Evolutionary conservation across 2,797 vertebrate species (phyloP).

Genomic region (Pogonophryne albipinna): DNA sequence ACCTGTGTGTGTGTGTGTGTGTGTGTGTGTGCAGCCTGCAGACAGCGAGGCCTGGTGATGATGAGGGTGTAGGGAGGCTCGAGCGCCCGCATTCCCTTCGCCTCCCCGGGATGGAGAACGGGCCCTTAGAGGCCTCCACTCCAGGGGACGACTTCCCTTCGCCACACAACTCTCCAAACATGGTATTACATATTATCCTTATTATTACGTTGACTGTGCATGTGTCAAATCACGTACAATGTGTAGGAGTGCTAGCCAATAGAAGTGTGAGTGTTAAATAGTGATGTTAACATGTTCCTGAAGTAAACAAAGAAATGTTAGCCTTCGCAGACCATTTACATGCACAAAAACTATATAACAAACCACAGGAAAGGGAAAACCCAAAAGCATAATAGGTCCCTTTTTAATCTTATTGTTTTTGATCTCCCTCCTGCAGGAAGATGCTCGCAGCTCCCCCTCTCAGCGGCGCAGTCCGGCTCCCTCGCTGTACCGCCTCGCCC

Average conservation of each 20-base stretch:
- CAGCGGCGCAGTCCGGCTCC: constrained; percentile 78
- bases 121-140: constrained; percentile 73
- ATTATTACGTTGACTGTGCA: too few species aligned
- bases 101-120: constrained; percentile 69
- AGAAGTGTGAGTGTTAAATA: too few species aligned
- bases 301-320: too few species aligned
- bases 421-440: constrained; percentile 75
- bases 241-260: too few species aligned
- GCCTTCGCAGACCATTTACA: too few species aligned
- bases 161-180: constrained; percentile 58
- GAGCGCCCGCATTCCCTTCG: constrained; percentile 75
- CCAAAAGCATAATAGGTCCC: too few species aligned
- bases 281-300: too few species aligned
- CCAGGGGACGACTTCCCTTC: constrained; percentile 76
- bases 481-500: constrained; percentile 75
- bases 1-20: too few species aligned
- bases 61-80: constrained; percentile 65
- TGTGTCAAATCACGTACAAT: not conserved
- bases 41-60: constrained; percentile 63
- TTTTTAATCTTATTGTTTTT: not conserved
- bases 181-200: constrained; percentile 54
- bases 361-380: too few species aligned
- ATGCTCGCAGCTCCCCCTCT: constrained; percentile 73
- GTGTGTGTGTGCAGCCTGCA: constrained; percentile 57
- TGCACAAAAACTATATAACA: too few species aligned